Evolutionary conservation across 2,797 vertebrate species (phyloP).

Genomic region (Pogonophryne albipinna): DNA sequence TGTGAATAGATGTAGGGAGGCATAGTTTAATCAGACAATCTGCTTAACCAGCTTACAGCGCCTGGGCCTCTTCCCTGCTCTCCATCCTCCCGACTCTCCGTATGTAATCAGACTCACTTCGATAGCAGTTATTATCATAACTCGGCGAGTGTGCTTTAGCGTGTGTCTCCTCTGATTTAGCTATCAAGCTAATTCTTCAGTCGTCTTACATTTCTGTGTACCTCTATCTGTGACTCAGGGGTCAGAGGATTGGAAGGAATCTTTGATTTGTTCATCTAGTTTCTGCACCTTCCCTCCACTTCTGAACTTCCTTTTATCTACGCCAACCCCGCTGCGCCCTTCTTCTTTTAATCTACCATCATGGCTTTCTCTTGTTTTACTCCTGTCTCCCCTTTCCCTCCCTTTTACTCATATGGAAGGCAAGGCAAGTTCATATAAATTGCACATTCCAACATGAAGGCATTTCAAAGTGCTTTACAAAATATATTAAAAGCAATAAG

Average conservation of each 20-base stretch:
- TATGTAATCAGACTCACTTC: conserved; percentile 62
- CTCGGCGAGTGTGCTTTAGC: conserved; percentile 65
- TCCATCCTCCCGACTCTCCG: conserved; percentile 53
- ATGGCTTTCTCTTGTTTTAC: conserved; percentile 36
- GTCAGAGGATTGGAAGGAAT: conserved; percentile 53
- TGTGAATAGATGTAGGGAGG: conserved; percentile 74
- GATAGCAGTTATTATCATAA: conserved; percentile 61
- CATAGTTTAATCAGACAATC: conserved; percentile 66
- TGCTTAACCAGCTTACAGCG: conserved; percentile 72
- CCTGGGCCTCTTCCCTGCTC: conserved; percentile 57
- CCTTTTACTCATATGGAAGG: conserved; percentile 18
- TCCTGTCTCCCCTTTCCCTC: conserved; percentile 8
- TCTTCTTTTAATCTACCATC: conserved; percentile 58
- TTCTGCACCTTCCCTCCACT: conserved; percentile 12
- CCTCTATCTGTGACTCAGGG: conserved; percentile 25
- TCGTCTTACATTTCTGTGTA: conserved; percentile 37
- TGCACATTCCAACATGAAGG: no score
- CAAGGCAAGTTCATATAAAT: no score
- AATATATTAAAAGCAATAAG: no score
- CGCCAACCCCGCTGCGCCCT: conserved; percentile 6
- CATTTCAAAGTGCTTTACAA: no score
- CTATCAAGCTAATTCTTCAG: conserved; percentile 54
- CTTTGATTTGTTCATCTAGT: conserved; percentile 33
- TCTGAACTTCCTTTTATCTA: conserved; percentile 39
- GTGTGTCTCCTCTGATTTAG: conserved; percentile 45